Evolutionary conservation across 1,140 invertebrate species (phyloP).

Genomic region (Drosophila dunni): DNA sequence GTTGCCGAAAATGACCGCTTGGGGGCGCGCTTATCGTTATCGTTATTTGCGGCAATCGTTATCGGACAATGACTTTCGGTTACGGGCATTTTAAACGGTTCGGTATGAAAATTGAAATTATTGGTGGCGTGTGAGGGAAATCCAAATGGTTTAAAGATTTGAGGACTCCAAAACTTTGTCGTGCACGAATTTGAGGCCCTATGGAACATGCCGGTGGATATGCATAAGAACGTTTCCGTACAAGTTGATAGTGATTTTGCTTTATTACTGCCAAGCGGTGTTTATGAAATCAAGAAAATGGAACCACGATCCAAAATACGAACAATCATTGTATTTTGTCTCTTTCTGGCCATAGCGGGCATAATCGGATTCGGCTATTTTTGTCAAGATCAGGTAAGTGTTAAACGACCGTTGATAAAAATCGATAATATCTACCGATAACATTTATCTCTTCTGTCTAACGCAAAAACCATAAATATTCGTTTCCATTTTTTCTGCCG

Average conservation of each 20-base stretch:
- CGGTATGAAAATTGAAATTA: neutral
- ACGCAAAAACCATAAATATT: slow-evolving; percentile 49
- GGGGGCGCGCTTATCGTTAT: neutral
- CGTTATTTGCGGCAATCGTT: slow-evolving; percentile 26
- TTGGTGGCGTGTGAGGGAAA: neutral
- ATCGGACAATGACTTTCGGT: slow-evolving; percentile 56
- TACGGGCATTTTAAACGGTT: slow-evolving; percentile 17
- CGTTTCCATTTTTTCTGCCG: slow-evolving; percentile 21
- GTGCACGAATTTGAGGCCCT: slow-evolving; percentile 30
- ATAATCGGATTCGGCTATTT: slow-evolving; percentile 95
- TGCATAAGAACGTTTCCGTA: slow-evolving; percentile 90
- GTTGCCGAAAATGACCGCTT: slow-evolving; percentile 3
- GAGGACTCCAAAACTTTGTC: neutral
- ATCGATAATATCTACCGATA: neutral
- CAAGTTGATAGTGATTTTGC: slow-evolving; percentile 92
- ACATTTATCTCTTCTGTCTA: slow-evolving; percentile 20
- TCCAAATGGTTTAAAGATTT: slow-evolving; percentile 5
- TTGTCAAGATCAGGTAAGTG: slow-evolving; percentile 91
- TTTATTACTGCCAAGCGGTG: slow-evolving; percentile 88
- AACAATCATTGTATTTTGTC: slow-evolving; percentile 91
- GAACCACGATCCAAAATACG: slow-evolving; percentile 90
- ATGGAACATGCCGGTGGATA: slow-evolving; percentile 85
- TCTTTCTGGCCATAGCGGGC: slow-evolving; percentile 91
- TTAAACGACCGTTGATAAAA: slow-evolving; percentile 7
- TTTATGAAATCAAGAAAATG: slow-evolving; percentile 91